A percentile compares a stretch with the other conserved stretches of the same genome.
These are phyloP conservation scores for Zaprionus ornatus DNA, from an alignment of 1,140 invertebrate species.

Conservation along the genomic window DNA sequence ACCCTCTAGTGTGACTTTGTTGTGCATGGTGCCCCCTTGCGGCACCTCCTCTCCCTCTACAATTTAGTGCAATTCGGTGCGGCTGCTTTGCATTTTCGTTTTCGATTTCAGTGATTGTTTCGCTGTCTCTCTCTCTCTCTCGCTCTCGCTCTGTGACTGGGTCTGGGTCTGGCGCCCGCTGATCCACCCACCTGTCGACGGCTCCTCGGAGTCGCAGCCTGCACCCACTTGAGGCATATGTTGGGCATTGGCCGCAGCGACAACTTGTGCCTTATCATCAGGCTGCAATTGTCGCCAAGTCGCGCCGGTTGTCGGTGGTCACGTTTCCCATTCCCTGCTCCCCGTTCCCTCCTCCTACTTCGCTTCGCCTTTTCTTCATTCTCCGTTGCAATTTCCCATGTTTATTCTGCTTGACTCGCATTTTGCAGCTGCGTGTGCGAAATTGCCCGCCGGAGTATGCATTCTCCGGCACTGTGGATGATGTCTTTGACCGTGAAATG, in stretches of 20 bases:
- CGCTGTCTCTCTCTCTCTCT: neutral
- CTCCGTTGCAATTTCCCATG: conserved; percentile 28
- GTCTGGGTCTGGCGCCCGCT: conserved; percentile 1
- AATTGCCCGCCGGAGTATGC: conserved; percentile 33
- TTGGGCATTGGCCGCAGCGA: neutral
- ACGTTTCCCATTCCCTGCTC: conserved; percentile 39
- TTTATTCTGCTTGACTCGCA: conserved; percentile 50
- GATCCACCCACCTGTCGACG: conserved; percentile 50
- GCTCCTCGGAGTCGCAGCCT: conserved; percentile 6
- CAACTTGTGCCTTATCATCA: conserved; percentile 32
- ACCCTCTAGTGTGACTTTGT: conserved; percentile 13
- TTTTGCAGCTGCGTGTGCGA: conserved; percentile 50
- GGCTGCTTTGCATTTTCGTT: conserved; percentile 45
- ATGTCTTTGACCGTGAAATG: conserved; percentile 48
- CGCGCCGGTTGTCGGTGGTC: conserved; percentile 42
- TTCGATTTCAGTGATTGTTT: conserved; percentile 55
- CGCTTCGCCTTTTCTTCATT: neutral
- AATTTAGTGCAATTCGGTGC: conserved; percentile 22
- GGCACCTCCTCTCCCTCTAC: neutral
- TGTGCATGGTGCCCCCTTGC: neutral
- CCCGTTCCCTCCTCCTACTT: neutral
- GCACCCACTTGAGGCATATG: conserved; percentile 1
- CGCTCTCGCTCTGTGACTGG: neutral
- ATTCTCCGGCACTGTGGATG: conserved; percentile 11
- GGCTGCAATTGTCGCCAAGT: conserved; percentile 43